Conservation (phyloP, 2,888 invertebrate genomes). For the Tipula lateralis region DNA sequence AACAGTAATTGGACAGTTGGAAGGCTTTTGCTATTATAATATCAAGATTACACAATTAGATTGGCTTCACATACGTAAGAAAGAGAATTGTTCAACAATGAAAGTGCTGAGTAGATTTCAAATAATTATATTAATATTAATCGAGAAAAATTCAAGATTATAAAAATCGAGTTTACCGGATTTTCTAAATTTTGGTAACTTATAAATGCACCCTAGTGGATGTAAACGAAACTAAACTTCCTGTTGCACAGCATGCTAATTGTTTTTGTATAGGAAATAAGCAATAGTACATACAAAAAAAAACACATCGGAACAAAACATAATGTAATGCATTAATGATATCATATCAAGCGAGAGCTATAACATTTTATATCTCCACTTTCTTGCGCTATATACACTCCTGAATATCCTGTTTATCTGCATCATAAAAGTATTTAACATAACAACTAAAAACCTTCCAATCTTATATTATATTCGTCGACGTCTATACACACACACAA, state of each 20-base stretch:
- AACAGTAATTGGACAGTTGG: too few species aligned
- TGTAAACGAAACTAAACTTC: not conserved
- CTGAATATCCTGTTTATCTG: slow-evolving; percentile 7
- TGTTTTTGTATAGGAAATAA: not conserved
- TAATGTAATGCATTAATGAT: not conserved
- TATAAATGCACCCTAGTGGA: too few species aligned
- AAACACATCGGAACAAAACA: not conserved
- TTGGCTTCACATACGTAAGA: too few species aligned
- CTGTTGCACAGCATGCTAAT: not conserved
- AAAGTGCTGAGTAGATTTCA: too few species aligned
- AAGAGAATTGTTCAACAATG: too few species aligned
- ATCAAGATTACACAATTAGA: too few species aligned
- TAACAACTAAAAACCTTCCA: not conserved
- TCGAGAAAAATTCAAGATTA: too few species aligned
- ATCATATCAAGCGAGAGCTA: not conserved
- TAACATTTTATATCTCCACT: not conserved
- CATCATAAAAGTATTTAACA: not conserved
- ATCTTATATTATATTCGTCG: not conserved
- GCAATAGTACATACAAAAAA: not conserved
- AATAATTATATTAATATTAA: too few species aligned
- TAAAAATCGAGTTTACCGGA: too few species aligned
- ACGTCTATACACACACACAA: not conserved
- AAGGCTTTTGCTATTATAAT: too few species aligned
- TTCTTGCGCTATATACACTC: not conserved
- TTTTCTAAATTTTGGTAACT: too few species aligned